Evolutionary conservation across 2,113 vertebrate genomes (phyloP).

Genomic region (Abramis brama): DNA sequence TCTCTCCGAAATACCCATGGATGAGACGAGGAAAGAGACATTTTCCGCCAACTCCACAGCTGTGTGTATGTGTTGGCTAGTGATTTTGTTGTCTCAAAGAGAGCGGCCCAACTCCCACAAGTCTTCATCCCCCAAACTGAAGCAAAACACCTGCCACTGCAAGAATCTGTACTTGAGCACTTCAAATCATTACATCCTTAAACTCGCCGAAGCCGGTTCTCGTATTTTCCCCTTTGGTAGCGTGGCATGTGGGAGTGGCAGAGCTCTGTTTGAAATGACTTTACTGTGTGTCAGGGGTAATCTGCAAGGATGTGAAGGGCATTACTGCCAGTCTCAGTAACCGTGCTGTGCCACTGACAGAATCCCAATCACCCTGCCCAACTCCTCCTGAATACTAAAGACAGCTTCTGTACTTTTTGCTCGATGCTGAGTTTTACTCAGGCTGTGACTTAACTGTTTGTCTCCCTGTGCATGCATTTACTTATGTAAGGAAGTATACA

Average conservation of each 20-base stretch:
- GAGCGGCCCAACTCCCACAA: slow-evolving; percentile 9
- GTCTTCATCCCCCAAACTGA: slow-evolving; percentile 9
- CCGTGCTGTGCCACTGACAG: slow-evolving; percentile 43
- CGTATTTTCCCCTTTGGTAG: slow-evolving; percentile 52
- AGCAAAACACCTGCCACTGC: slow-evolving; percentile 23
- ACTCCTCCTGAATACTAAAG: slow-evolving; percentile 47
- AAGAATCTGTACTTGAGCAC: background rate
- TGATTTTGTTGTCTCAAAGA: slow-evolving; percentile 30
- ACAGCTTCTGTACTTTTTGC: slow-evolving; percentile 20
- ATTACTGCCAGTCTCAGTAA: slow-evolving; percentile 55
- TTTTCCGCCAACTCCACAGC: slow-evolving; percentile 56
- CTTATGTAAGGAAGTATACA: background rate
- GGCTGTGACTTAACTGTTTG: background rate
- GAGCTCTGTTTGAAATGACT: slow-evolving; percentile 45
- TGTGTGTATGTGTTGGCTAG: slow-evolving; percentile 46
- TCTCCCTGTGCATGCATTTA: background rate
- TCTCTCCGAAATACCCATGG: background rate
- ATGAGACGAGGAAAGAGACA: slow-evolving; percentile 46
- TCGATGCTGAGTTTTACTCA: background rate
- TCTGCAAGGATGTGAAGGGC: slow-evolving; percentile 53
- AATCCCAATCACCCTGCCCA: slow-evolving; percentile 52
- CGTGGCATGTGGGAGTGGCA: slow-evolving; percentile 50
- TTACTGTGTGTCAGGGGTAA: slow-evolving; percentile 56
- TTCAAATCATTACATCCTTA: slow-evolving; percentile 19
- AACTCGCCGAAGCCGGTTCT: slow-evolving; percentile 46